phyloP scores from a whole-genome alignment of 2,888 invertebrate species.

The Bhutanitis thaidina region DNA sequence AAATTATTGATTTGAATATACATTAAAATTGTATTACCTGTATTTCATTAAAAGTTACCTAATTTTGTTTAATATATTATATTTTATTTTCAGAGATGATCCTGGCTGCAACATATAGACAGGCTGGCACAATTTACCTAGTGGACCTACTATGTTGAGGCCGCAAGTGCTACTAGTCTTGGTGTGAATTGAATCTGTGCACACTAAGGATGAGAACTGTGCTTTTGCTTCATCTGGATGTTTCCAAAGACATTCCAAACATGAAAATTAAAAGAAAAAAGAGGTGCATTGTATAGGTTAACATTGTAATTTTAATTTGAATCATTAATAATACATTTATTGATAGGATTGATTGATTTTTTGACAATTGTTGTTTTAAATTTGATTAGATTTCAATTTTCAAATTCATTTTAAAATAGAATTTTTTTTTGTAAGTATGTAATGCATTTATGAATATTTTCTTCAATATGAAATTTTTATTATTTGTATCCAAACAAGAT shows the following conservation, averaged over 20 bases:
- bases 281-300: constrained; percentile 24
- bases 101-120: constrained; percentile 1
- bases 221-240: constrained; percentile 17
- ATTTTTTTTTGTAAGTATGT: constrained; percentile 48
- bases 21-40: too few relatives aligned
- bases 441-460: constrained; percentile 52
- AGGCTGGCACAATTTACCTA: neutral
- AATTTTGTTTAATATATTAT: too few relatives aligned
- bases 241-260: constrained; percentile 26
- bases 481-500: constrained; percentile 47
- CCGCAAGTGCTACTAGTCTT: neutral
- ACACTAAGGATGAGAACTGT: constrained; percentile 15
- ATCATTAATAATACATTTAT: constrained; percentile 24
- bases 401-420: constrained; percentile 30
- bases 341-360: constrained; percentile 27
- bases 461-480: constrained; percentile 41
- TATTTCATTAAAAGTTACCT: too few relatives aligned
- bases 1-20: too few relatives aligned
- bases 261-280: constrained; percentile 18
- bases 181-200: neutral
- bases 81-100: neutral
- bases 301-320: constrained; percentile 23
- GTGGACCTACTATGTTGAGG: neutral
- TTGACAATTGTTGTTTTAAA: constrained; percentile 26
- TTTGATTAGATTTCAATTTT: constrained; percentile 29